Conservation (phyloP, 2,888 invertebrate genomes). For the Caenorhabditis macrosperma region DNA sequence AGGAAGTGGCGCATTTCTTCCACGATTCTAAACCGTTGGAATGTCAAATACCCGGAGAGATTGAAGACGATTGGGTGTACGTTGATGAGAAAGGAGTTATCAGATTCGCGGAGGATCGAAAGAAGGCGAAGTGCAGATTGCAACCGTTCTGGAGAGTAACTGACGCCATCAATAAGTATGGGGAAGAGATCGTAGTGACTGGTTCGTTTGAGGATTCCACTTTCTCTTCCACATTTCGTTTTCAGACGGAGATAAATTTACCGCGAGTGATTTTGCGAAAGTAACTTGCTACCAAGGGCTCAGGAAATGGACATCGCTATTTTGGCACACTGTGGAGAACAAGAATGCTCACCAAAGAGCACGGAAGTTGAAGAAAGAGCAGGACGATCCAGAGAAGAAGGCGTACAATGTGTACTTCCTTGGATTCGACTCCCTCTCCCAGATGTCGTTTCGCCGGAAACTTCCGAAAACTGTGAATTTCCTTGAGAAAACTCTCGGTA, state of each 20-base stretch:
- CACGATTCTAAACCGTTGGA: slow-evolving; percentile 57
- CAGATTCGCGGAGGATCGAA: slow-evolving; percentile 57
- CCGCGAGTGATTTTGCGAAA: slow-evolving; percentile 28
- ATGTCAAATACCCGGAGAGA: slow-evolving; percentile 51
- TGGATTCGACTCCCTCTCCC: slow-evolving; percentile 89
- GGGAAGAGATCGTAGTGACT: neutral
- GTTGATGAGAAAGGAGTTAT: slow-evolving; percentile 67
- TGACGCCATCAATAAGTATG: slow-evolving; percentile 48
- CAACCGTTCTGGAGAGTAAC: slow-evolving; percentile 46
- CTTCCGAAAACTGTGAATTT: slow-evolving; percentile 87
- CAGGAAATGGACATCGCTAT: slow-evolving; percentile 22
- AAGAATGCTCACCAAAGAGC: slow-evolving; percentile 1
- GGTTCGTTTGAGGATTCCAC: neutral
- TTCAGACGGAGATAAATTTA: slow-evolving; percentile 19
- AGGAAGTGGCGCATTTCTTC: slow-evolving; percentile 72
- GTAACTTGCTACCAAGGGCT: slow-evolving; percentile 23
- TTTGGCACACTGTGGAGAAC: slow-evolving; percentile 2
- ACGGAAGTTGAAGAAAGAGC: neutral
- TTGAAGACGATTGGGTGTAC: slow-evolving; percentile 66
- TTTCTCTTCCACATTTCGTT: neutral
- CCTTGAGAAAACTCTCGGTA: slow-evolving; percentile 81
- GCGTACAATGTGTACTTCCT: slow-evolving; percentile 23
- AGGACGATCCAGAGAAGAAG: neutral
- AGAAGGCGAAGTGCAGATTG: slow-evolving; percentile 44
- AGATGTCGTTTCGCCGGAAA: slow-evolving; percentile 88